Evolutionary conservation across 2,888 invertebrate species (phyloP).

Genomic region (Drosophila prostipennis): DNA sequence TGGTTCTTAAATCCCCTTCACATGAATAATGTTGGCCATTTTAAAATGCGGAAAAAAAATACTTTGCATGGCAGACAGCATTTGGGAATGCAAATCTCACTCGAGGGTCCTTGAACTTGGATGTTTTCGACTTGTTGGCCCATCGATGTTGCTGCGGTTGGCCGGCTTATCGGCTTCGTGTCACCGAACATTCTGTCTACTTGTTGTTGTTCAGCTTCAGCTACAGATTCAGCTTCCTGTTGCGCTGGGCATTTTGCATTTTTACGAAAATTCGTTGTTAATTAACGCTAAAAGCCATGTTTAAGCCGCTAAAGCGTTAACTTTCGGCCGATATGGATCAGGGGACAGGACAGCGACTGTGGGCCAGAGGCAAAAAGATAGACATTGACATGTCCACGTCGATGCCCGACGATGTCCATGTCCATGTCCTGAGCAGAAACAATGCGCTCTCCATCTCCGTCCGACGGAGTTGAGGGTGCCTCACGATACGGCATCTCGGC

Average conservation of each 20-base stretch:
- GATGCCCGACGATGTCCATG: conserved; percentile 37
- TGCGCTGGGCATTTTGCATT: conserved; percentile 48
- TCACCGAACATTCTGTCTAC: conserved; percentile 65
- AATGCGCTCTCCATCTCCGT: conserved; percentile 57
- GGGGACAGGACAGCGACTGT: conserved; percentile 21
- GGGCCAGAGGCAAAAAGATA: conserved; percentile 47
- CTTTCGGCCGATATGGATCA: conserved; percentile 76
- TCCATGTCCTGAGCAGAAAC: conserved; percentile 77
- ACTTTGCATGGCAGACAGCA: conserved; percentile 1
- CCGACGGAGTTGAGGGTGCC: conserved; percentile 61
- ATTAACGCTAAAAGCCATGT: conserved; percentile 81
- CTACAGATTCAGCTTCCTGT: conserved; percentile 31
- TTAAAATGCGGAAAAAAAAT: conserved; percentile 10
- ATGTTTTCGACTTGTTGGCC: conserved; percentile 45
- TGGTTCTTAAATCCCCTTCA: background rate
- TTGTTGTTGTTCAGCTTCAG: conserved; percentile 33
- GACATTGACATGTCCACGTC: conserved; percentile 80
- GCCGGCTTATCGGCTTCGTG: conserved; percentile 65
- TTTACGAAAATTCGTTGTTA: conserved; percentile 73
- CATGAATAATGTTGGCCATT: conserved; percentile 10
- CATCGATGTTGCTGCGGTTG: conserved; percentile 52
- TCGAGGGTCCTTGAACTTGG: conserved; percentile 41
- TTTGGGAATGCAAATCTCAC: conserved; percentile 21
- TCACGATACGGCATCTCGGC: conserved; percentile 58
- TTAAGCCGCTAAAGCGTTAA: conserved; percentile 80